Evolutionary conservation across 2,888 invertebrate genomes (phyloP), one percentile per base, ranked within the genome.

Genomic region (Drosophila mayaguana): DNA sequence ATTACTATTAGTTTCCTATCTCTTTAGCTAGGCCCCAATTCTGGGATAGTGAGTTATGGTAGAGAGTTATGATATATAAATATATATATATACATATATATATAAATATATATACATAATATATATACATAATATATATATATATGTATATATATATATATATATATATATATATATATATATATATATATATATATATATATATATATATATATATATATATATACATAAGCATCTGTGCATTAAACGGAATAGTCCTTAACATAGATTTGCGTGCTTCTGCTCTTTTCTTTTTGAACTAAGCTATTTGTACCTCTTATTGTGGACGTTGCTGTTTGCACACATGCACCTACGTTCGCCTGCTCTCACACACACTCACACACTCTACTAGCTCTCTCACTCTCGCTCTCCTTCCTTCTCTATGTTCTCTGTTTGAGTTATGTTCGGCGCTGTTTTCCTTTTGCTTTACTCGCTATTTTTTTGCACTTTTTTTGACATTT

Each of bases 401-500:
- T 12, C 32, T 18, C 28, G 18, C 48, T n/a, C 5, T 46, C 28
- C 5, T 2, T 9, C 2, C 2, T 7, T 20, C 43, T 50, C 46
- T 59, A n/a, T 28, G 6, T 68, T 20, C 3, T 32, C 6, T 50
- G 36, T 16, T 50, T 51, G 14, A 53, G 53, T 50, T 46, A 9
- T 20, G 36, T 38, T 48, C 14, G 16, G 0, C 25, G n/a, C 25
- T 20, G 20, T 48, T n/a, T 40, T 45, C 22, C 20, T 22, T 34
- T 40, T 42, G 16, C 32, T 57, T 40, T 61, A n/a, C 50, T 54
- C 64, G 63, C 63, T 36, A 53, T 66, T 74, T 70, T 73, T 73
- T 67, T 73, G 60, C 63, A 11, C 11, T 69, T 63, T 72, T 78
- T 81, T 68, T 51, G 56, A 56, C 55, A 65, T 60, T 81, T 73